phyloP scores from a whole-genome alignment of 1,140 invertebrate species.

The Drosophila jambulina region DNA sequence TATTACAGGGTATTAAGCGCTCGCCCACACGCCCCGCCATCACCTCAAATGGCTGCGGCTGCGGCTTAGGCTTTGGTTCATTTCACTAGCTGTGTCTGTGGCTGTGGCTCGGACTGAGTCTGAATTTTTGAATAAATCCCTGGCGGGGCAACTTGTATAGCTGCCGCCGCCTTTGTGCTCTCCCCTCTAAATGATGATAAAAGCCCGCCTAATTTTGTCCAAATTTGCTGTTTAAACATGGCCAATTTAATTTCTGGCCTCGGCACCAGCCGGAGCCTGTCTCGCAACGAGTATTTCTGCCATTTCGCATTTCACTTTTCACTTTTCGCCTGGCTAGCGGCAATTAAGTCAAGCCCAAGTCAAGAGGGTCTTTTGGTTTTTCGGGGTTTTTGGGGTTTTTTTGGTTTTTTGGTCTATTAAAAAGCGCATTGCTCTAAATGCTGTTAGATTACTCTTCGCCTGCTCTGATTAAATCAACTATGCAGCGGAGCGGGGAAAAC shows the following conservation, averaged over 20 bases:
- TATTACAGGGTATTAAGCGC: slow-evolving; percentile 38
- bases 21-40: neutral
- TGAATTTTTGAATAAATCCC: slow-evolving; percentile 40
- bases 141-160: slow-evolving; percentile 14
- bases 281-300: slow-evolving; percentile 8
- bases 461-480: slow-evolving; percentile 53
- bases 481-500: slow-evolving; percentile 27
- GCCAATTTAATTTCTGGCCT: slow-evolving; percentile 56
- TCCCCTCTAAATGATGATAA: slow-evolving; percentile 23
- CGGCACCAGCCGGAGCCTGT: slow-evolving; percentile 13
- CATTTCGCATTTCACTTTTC: slow-evolving; percentile 33
- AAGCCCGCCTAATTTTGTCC: slow-evolving; percentile 48
- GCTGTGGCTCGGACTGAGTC: neutral
- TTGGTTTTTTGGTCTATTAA: slow-evolving; percentile 37
- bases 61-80: slow-evolving; percentile 30
- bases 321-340: slow-evolving; percentile 34
- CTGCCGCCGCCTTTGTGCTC: neutral
- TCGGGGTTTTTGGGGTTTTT: neutral
- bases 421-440: slow-evolving; percentile 57
- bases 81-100: slow-evolving; percentile 13
- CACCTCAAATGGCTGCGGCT: slow-evolving; percentile 40
- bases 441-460: slow-evolving; percentile 26
- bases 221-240: slow-evolving; percentile 61
- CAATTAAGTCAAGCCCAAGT: slow-evolving; percentile 46
- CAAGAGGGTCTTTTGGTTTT: slow-evolving; percentile 14